Percentiles rank a stretch among this genome's conserved stretches.
Evolutionary conservation across 2,888 invertebrate genomes (phyloP).

Genomic region (Campoplex nolae): DNA sequence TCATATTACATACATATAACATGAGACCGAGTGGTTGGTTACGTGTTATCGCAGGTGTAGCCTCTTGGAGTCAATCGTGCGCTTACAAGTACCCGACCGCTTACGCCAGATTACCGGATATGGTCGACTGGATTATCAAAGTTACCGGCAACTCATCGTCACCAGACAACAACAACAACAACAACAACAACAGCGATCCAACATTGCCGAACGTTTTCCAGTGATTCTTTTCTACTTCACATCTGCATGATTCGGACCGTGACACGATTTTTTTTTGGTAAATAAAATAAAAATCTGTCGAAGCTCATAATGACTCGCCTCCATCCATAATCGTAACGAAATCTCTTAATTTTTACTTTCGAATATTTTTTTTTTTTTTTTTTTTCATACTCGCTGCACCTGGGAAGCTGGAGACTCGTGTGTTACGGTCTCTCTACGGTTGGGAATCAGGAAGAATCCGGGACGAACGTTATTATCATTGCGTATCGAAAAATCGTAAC

Average conservation of each 20-base stretch:
- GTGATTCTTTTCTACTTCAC: neutral
- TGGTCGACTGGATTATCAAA: slow-evolving; percentile 75
- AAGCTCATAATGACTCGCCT: too few relatives aligned
- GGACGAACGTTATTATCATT: too few relatives aligned
- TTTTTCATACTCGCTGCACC: too few relatives aligned
- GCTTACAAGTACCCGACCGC: slow-evolving; percentile 74
- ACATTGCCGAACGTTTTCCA: neutral
- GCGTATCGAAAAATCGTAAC: neutral
- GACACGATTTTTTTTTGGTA: neutral
- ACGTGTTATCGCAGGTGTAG: slow-evolving; percentile 72
- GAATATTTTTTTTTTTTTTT: too few relatives aligned
- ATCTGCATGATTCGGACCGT: neutral
- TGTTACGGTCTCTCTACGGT: too few relatives aligned
- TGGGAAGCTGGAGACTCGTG: too few relatives aligned
- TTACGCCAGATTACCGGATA: slow-evolving; percentile 72
- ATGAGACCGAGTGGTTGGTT: slow-evolving; percentile 23
- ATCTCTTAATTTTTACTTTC: too few relatives aligned
- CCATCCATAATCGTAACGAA: too few relatives aligned
- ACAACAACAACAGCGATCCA: neutral
- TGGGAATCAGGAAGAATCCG: too few relatives aligned
- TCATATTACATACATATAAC: slow-evolving; percentile 17
- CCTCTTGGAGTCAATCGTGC: slow-evolving; percentile 77
- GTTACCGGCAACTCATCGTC: slow-evolving; percentile 64
- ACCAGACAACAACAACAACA: slow-evolving; percentile 17
- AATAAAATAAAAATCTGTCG: neutral